These are phyloP conservation scores for Proisotoma minuta DNA, from an alignment of 2,888 invertebrate species.

Conservation along the genomic window DNA sequence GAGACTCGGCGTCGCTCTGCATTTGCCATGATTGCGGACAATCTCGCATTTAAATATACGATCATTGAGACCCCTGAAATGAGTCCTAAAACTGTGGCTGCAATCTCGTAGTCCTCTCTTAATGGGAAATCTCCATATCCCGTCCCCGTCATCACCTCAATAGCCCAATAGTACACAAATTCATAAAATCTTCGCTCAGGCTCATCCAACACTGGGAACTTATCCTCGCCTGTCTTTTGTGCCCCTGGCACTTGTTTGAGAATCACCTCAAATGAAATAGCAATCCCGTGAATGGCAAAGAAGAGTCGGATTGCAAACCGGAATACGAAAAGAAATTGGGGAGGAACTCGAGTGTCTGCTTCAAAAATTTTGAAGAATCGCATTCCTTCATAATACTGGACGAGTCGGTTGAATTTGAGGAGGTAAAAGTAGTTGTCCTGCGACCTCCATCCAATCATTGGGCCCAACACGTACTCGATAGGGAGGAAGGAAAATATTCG, in stretches of 20 bases:
- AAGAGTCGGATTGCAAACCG: constrained; percentile 25
- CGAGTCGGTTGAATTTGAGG: constrained; percentile 36
- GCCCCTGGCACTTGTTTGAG: background rate
- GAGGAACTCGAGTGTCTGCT: constrained; percentile 13
- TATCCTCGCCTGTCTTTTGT: background rate
- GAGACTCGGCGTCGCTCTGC: constrained; percentile 32
- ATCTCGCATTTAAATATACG: constrained; percentile 32
- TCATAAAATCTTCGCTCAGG: constrained; percentile 9
- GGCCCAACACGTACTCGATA: constrained; percentile 35
- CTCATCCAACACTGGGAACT: background rate
- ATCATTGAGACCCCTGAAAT: constrained; percentile 31
- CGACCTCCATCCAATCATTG: constrained; percentile 5
- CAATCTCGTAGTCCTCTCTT: constrained; percentile 20
- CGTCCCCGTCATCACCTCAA: constrained; percentile 27
- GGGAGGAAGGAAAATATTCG: constrained; percentile 39
- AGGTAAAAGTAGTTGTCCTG: constrained; percentile 26
- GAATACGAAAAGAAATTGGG: constrained; percentile 17
- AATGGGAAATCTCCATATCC: constrained; percentile 39
- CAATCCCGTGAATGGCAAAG: constrained; percentile 31
- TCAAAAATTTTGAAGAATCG: constrained; percentile 17
- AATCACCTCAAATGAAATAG: constrained; percentile 14
- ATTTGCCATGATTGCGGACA: constrained; percentile 40
- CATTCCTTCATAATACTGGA: constrained; percentile 24
- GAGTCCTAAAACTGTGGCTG: constrained; percentile 16
- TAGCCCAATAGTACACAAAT: constrained; percentile 37